Evolutionary conservation across 2,797 vertebrate species (phyloP).

Genomic region (Coccyzus lansbergi): DNA sequence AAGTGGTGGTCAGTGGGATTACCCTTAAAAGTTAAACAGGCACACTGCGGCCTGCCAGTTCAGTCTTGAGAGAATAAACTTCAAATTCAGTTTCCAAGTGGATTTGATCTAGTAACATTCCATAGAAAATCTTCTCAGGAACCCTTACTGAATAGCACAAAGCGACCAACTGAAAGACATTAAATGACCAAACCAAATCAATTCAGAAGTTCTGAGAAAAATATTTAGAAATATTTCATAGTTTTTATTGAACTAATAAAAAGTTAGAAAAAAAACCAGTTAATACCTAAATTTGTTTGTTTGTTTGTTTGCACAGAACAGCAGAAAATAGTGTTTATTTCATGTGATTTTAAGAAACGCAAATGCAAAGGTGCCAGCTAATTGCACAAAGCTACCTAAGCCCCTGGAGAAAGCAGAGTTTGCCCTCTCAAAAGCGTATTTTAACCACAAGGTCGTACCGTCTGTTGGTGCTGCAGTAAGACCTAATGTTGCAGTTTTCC

Average conservation of each 20-base stretch:
- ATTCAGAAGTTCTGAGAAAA: neutral
- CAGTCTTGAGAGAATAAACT: neutral
- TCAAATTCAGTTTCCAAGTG: constrained; percentile 1
- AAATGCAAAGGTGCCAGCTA: neutral
- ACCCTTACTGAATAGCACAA: neutral
- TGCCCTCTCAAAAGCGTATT: neutral
- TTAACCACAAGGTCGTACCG: neutral
- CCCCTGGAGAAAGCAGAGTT: neutral
- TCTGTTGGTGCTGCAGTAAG: neutral
- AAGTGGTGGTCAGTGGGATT: neutral
- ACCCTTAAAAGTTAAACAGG: neutral
- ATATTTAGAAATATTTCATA: neutral
- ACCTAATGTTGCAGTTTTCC: neutral
- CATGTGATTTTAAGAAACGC: neutral
- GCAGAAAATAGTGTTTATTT: neutral
- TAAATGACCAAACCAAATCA: neutral
- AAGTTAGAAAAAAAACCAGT: neutral
- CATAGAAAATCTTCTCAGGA: neutral
- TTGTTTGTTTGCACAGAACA: neutral
- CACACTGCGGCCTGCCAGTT: neutral
- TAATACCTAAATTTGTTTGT: neutral
- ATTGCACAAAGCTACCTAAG: neutral
- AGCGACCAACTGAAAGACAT: neutral
- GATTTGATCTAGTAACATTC: neutral
- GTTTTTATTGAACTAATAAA: neutral